Percentiles rank a stretch among this genome's conserved stretches.
These are phyloP conservation scores for Andrena marginata DNA, from an alignment of 2,888 invertebrate species.

Conservation along the genomic window DNA sequence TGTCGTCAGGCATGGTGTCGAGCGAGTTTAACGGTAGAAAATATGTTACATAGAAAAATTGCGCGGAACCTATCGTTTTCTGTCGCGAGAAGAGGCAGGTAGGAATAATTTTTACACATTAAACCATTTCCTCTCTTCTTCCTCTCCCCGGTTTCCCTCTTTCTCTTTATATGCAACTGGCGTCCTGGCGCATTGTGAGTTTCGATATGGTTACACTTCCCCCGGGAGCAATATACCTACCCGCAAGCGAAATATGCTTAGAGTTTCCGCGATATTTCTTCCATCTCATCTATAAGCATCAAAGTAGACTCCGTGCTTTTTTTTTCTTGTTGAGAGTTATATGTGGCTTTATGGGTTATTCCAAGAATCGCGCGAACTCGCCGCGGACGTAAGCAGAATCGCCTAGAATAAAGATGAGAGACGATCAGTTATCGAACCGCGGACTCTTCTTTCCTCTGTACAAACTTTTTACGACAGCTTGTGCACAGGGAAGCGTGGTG, in stretches of 20 bases:
- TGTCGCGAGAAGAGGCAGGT: background rate
- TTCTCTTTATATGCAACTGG: conserved; percentile 61
- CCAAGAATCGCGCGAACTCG: background rate
- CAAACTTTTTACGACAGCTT: no score
- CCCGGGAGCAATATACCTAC: conserved; percentile 56
- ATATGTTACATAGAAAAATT: no score
- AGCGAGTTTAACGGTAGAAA: no score
- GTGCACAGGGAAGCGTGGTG: no score
- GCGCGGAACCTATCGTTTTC: background rate
- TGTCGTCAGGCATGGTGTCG: no score
- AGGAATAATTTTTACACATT: conserved; percentile 22
- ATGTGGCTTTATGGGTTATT: background rate
- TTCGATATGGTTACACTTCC: conserved; percentile 66
- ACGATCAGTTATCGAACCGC: no score
- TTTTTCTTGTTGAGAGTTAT: background rate
- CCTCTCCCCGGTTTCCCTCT: background rate
- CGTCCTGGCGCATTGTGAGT: conserved; percentile 63
- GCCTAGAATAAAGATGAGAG: background rate
- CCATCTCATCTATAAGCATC: conserved; percentile 32
- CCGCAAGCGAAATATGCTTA: conserved; percentile 65
- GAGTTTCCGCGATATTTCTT: conserved; percentile 58
- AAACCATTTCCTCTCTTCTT: conserved; percentile 2
- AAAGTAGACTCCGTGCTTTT: background rate
- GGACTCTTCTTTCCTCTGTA: no score
- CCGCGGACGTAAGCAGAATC: background rate